Percentiles rank a stretch among this genome's conserved stretches.
These are phyloP conservation scores for Rhynchomys soricoides DNA, from an alignment of 2,113 vertebrate species.

Conservation along the genomic window DNA sequence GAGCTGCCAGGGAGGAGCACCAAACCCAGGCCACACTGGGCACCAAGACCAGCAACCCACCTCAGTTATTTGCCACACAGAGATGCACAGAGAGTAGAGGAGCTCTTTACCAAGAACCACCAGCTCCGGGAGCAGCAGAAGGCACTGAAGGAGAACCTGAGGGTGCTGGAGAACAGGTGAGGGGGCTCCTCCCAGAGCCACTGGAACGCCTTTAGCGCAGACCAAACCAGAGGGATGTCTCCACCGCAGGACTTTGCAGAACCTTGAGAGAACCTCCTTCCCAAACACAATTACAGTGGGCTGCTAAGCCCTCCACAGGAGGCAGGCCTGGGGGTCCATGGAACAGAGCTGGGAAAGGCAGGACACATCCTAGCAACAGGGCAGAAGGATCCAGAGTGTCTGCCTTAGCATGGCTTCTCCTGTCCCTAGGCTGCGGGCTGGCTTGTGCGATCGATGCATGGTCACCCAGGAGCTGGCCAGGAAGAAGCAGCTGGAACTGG, in stretches of 20 bases:
- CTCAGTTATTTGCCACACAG: conserved; percentile 76
- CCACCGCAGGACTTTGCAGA: background rate
- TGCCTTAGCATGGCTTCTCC: background rate
- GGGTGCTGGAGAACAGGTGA: conserved; percentile 96
- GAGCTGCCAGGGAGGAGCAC: background rate
- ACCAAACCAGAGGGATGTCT: background rate
- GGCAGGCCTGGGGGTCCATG: rapidly evolving
- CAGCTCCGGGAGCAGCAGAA: conserved; percentile 95
- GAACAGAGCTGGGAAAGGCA: background rate
- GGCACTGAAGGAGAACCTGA: conserved; percentile 94
- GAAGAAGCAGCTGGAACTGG: conserved; percentile 93
- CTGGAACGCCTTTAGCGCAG: too few species aligned
- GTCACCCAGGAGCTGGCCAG: conserved; percentile 96
- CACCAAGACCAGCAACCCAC: background rate
- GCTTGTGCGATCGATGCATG: conserved; percentile 96
- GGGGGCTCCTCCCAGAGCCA: background rate
- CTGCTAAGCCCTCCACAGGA: background rate
- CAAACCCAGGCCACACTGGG: background rate
- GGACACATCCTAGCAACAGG: rapidly evolving
- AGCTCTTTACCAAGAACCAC: conserved; percentile 95
- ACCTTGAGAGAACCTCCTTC: background rate
- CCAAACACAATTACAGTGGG: rapidly evolving
- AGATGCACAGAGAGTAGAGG: conserved; percentile 94
- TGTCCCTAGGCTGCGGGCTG: conserved; percentile 91
- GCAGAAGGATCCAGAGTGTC: rapidly evolving